Evolutionary conservation across 2,797 vertebrate species (phyloP), one percentile per base, ranked within the genome.

Genomic region (Cirrhinus molitorella): DNA sequence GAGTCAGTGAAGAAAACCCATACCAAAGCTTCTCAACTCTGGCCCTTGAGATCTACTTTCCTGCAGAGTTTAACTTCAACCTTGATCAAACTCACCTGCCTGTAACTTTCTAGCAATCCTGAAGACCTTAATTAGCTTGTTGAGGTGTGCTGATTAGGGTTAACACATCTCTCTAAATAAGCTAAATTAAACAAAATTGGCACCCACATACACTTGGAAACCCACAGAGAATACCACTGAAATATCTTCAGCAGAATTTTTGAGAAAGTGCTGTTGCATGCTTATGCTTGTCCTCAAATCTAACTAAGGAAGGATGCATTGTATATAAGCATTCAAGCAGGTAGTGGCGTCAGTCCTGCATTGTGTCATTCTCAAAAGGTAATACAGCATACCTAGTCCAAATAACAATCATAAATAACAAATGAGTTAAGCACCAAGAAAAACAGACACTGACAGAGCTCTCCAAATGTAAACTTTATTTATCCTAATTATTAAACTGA

Each of bases 381-480:
- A 21, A 55, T 10, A 28, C 12, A 37, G 31, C 19, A 66, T 11
- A 66, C 19, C 71, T 16, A 40, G 13, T 40, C n/a, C 3, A 11
- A 57, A 57, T 57, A 37, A 55, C 40, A 2, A 49, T 45, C 12
- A 67, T 7, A 10, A 70, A 23, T 23, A 7, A 1, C 19, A 37
- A 74, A 57, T 16, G 14, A 55, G 12, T n/a, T 74, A 55, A 57
- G 31, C 13, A 59, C 14, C 53, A 59, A 25, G 21, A 75, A 76
- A 10, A 25, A 57, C 34, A 25, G 14, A 59, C n/a, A 40, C 53
- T 17, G 55, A 8, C 37, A 77, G 37, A 59, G 5, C 75, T 63
- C 37, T 63, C 16, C 25, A 63, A 61, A 79, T 66, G 76, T 79
- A 63, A 79, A 65, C 59, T 79, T 79, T 79, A 79, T 79, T 79